Conservation (phyloP, 37 sponge, comb jelly and placozoan genomes). For the Petrosia ficiformis region DNA sequence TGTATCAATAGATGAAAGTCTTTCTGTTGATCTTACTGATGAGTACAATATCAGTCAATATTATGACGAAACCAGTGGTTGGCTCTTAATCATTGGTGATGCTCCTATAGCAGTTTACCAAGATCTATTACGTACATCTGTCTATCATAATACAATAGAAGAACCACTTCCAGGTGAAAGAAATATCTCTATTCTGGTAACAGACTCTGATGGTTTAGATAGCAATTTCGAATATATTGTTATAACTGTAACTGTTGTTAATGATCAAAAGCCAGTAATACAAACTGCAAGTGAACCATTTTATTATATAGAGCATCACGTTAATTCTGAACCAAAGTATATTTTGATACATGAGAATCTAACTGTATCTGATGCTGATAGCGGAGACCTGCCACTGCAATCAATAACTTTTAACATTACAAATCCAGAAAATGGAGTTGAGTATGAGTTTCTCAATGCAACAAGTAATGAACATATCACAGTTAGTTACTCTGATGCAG, state of each 20-base stretch:
- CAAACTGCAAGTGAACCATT: conserved; percentile 48
- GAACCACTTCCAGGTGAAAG: conserved; percentile 69
- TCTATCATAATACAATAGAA: conserved; percentile 63
- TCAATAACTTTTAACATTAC: conserved; percentile 45
- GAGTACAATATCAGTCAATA: conserved; percentile 9
- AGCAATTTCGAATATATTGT: conserved; percentile 51
- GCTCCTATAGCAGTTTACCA: conserved; percentile 63
- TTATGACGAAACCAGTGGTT: conserved; percentile 51
- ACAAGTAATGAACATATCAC: conserved; percentile 21
- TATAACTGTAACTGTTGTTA: conserved; percentile 54
- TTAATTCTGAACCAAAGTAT: conserved; percentile 12
- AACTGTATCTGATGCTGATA: conserved; percentile 64
- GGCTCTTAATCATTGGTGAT: conserved; percentile 41
- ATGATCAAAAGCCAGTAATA: conserved; percentile 64
- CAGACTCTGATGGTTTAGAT: conserved; percentile 47
- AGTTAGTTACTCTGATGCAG: conserved; percentile 17
- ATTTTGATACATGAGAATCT: conserved; percentile 37
- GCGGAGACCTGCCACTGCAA: conserved; percentile 42
- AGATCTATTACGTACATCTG: conserved; percentile 32
- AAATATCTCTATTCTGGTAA: conserved; percentile 53
- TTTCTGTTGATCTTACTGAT: conserved; percentile 52
- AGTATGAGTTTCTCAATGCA: conserved; percentile 37
- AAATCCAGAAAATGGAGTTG: conserved; percentile 43
- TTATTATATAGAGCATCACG: conserved; percentile 44
- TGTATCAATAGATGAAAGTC: conserved; percentile 28